These are phyloP conservation scores for Esperia sulphurella DNA, from an alignment of 2,888 invertebrate species.

Conservation along the genomic window DNA sequence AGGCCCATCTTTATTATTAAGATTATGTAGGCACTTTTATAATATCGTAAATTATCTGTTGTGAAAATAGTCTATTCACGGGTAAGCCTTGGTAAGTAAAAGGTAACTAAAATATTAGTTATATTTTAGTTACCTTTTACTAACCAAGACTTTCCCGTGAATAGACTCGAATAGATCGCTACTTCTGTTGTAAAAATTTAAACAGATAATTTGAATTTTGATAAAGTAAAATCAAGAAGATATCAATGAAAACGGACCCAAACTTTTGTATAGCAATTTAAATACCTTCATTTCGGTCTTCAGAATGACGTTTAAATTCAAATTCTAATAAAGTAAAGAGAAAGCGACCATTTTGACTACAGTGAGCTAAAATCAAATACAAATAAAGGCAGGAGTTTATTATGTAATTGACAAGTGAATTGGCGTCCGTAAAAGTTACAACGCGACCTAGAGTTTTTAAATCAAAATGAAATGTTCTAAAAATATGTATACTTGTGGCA, in stretches of 20 bases:
- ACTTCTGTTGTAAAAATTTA: no score
- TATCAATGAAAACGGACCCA: neutral
- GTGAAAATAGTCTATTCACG: no score
- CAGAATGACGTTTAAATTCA: constrained; percentile 24
- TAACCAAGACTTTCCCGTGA: no score
- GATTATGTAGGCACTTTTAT: neutral
- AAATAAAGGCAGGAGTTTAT: constrained; percentile 40
- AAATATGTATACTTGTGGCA: no score
- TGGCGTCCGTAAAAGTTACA: constrained; percentile 40
- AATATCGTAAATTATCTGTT: no score
- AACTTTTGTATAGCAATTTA: neutral
- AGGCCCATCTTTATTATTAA: constrained; percentile 7
- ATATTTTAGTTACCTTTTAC: no score
- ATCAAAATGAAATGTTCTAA: no score
- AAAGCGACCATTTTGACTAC: constrained; percentile 28
- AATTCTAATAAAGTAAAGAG: constrained; percentile 39
- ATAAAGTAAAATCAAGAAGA: neutral
- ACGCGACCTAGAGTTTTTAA: constrained; percentile 11
- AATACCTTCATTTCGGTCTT: constrained; percentile 15
- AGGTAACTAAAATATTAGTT: no score
- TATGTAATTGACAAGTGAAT: constrained; percentile 52
- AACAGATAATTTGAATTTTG: no score
- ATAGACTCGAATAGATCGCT: no score
- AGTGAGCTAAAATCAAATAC: constrained; percentile 44
- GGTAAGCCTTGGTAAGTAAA: no score